A percentile compares a stretch with the other conserved stretches of the same genome.
phyloP scores from a whole-genome alignment of 2,113 vertebrate species.

The Orientallactaga bullata region DNA sequence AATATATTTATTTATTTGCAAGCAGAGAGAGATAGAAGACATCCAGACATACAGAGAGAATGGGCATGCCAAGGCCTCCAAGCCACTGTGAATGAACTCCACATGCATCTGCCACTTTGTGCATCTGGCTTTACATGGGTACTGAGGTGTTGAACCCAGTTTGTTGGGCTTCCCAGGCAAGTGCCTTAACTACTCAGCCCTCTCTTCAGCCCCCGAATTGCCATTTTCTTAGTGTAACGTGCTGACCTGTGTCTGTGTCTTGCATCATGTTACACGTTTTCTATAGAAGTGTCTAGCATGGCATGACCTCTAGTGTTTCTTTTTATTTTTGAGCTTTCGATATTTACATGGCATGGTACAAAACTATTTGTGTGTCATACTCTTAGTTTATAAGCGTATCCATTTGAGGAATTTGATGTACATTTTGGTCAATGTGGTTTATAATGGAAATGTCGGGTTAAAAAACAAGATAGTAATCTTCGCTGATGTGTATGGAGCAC shows the following conservation, averaged over 20 bases:
- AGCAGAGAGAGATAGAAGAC: too few relatives aligned
- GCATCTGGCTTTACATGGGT: too few relatives aligned
- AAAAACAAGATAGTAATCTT: neutral
- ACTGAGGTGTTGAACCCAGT: too few relatives aligned
- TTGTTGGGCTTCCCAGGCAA: too few relatives aligned
- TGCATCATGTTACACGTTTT: neutral
- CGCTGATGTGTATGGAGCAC: neutral
- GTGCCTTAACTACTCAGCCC: too few relatives aligned
- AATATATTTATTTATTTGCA: too few relatives aligned
- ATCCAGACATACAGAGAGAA: too few relatives aligned
- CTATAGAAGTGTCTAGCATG: neutral
- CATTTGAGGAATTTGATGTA: conserved; percentile 46
- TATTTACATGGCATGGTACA: neutral
- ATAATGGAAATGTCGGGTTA: conserved; percentile 44
- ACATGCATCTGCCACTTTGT: too few relatives aligned
- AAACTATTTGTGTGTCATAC: neutral
- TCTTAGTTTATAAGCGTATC: conserved; percentile 31
- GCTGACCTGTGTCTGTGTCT: neutral
- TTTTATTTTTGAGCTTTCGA: neutral
- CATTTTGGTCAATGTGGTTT: conserved; percentile 48
- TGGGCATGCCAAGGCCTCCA: too few relatives aligned
- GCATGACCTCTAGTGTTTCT: neutral
- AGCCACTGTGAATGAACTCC: too few relatives aligned
- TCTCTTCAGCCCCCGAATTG: neutral
- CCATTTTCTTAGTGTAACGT: neutral